Conservation (phyloP, 1,140 invertebrate species). For the Araneus ventricosus region DNA sequence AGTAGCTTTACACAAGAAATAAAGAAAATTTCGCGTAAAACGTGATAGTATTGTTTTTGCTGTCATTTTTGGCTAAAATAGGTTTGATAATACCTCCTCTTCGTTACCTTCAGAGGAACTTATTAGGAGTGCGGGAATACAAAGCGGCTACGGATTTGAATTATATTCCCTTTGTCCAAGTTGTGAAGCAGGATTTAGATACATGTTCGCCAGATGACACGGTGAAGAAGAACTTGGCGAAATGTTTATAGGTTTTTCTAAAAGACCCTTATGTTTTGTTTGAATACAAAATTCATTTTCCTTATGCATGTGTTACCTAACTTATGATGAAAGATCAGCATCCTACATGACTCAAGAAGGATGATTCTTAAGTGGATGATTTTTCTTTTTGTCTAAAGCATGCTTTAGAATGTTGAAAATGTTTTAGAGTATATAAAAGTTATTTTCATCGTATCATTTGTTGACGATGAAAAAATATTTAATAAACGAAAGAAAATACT, state of each 20-base stretch:
- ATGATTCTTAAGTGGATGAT: no score
- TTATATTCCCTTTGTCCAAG: conserved; percentile 3
- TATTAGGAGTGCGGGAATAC: not conserved
- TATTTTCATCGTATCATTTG: no score
- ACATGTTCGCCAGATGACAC: not conserved
- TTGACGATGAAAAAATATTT: no score
- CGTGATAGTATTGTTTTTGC: conserved; percentile 45
- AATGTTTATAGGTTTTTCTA: not conserved
- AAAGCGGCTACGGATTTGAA: not conserved
- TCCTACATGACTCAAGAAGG: no score
- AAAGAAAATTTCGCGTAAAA: conserved; percentile 25
- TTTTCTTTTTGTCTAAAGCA: no score
- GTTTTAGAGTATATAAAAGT: no score
- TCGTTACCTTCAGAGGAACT: not conserved
- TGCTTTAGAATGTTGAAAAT: no score
- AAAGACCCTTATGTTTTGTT: no score
- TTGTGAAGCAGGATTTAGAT: not conserved
- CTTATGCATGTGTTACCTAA: not conserved
- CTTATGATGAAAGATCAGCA: not conserved
- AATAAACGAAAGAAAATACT: no score
- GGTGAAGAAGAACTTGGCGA: not conserved
- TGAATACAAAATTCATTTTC: not conserved
- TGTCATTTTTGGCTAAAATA: conserved; percentile 6
- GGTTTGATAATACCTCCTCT: not conserved
- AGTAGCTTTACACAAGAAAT: conserved; percentile 35